A percentile compares a stretch with the other conserved stretches of the same genome.
phyloP scores from a whole-genome alignment of 1,140 invertebrate genomes.

The Ceratina japonica region DNA sequence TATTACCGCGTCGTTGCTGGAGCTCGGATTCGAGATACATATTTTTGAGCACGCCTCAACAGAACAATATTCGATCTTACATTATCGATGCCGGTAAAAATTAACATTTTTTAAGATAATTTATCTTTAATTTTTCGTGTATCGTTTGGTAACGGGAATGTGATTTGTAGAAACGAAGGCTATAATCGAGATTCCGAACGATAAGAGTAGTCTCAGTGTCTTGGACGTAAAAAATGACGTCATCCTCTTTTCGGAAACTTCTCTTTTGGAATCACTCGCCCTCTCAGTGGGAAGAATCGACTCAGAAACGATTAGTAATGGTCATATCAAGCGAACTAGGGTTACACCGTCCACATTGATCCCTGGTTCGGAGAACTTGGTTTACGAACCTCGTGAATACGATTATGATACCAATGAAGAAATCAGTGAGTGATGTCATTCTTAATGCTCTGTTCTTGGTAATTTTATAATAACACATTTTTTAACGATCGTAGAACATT shows the following conservation, averaged over 20 bases:
- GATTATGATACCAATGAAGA: slow-evolving; percentile 70
- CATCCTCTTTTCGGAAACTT: slow-evolving; percentile 68
- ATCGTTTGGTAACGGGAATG: slow-evolving; percentile 31
- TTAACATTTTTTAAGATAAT: neutral
- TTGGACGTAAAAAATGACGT: slow-evolving; percentile 72
- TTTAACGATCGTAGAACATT: slow-evolving; percentile 75
- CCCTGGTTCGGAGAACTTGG: slow-evolving; percentile 66
- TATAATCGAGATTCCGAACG: slow-evolving; percentile 73
- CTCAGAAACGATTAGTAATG: slow-evolving; percentile 51
- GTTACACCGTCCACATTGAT: slow-evolving; percentile 61
- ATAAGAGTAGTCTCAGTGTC: slow-evolving; percentile 69
- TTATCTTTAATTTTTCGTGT: neutral
- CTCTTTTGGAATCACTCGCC: slow-evolving; percentile 61
- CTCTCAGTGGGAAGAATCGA: slow-evolving; percentile 70
- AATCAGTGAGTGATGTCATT: slow-evolving; percentile 69
- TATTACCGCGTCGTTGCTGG: slow-evolving; percentile 83
- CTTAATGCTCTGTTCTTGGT: neutral
- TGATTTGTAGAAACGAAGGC: slow-evolving; percentile 69
- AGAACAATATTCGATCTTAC: slow-evolving; percentile 82
- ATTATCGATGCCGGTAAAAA: slow-evolving; percentile 82
- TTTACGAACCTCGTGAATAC: slow-evolving; percentile 72
- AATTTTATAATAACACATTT: neutral
- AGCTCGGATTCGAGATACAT: slow-evolving; percentile 82
- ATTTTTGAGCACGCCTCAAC: slow-evolving; percentile 84
- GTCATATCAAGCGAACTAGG: slow-evolving; percentile 58